phyloP scores from a whole-genome alignment of 2,888 invertebrate genomes.

The Hoplodrina ambigua region DNA sequence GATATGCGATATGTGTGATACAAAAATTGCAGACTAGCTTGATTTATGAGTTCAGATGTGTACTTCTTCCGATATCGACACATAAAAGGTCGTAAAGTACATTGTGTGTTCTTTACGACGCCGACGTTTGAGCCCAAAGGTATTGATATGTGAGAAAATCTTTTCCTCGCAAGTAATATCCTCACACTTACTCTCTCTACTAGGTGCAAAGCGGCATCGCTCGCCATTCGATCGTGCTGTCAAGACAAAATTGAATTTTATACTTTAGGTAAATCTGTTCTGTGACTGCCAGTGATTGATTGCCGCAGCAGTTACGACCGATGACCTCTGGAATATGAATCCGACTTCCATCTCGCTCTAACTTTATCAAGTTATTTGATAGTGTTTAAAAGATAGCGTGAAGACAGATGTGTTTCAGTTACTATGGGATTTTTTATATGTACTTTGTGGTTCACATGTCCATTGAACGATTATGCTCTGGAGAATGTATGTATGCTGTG shows the following conservation, averaged over 20 bases:
- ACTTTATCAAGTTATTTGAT: conserved; percentile 1
- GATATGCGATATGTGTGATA: too few species aligned
- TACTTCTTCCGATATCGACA: too few species aligned
- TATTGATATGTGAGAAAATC: background rate
- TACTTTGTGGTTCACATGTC: background rate
- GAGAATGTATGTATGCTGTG: too few species aligned
- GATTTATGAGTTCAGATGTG: too few species aligned
- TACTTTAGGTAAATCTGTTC: conserved; percentile 65
- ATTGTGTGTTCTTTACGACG: too few species aligned
- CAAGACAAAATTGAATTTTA: conserved; percentile 70
- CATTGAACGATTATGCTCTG: too few species aligned
- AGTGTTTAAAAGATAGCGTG: conserved; percentile 1
- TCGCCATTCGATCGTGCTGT: conserved; percentile 60
- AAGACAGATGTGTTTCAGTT: background rate
- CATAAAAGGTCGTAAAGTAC: too few species aligned
- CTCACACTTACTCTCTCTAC: background rate
- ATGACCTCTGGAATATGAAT: conserved; percentile 57
- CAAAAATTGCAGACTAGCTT: too few species aligned
- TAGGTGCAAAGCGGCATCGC: conserved; percentile 5
- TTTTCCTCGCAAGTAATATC: background rate
- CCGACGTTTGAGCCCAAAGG: too few species aligned
- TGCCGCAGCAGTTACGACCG: conserved; percentile 55
- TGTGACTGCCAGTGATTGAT: conserved; percentile 65
- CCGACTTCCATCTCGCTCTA: conserved; percentile 28
- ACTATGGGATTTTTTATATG: background rate